A percentile compares a stretch with the other conserved stretches of the same genome.
phyloP scores from a whole-genome alignment of 2,888 invertebrate species.

The Magallana nippona region DNA sequence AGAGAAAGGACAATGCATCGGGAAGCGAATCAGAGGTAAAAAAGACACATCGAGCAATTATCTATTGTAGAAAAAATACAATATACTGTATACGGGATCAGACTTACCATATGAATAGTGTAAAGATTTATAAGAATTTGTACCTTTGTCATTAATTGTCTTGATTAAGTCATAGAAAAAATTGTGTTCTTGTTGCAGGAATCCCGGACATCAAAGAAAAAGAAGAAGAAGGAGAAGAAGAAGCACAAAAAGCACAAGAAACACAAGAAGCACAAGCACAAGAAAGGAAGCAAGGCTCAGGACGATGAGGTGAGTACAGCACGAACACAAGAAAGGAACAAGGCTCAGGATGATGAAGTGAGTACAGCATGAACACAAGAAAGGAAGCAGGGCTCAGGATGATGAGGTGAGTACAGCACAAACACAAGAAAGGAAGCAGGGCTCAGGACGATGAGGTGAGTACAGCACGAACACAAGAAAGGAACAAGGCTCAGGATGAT shows the following conservation, averaged over 20 bases:
- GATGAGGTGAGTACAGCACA: too few relatives aligned
- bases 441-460: too few relatives aligned
- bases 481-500: not conserved
- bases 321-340: too few relatives aligned
- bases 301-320: conserved; percentile 23
- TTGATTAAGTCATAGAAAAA: too few relatives aligned
- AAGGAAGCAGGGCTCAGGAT: not conserved
- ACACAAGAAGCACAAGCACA: conserved; percentile 70
- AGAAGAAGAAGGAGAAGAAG: conserved; percentile 69
- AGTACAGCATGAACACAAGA: not conserved
- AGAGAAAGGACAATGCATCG: conserved; percentile 52
- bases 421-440: too few relatives aligned
- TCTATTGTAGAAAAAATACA: too few relatives aligned
- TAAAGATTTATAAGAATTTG: too few relatives aligned
- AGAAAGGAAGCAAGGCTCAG: conserved; percentile 59
- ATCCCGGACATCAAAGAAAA: conserved; percentile 58
- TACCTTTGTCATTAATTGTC: too few relatives aligned
- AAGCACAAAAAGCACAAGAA: conserved; percentile 70
- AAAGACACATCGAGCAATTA: too few relatives aligned
- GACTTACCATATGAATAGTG: too few relatives aligned
- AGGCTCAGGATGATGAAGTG: not conserved
- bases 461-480: too few relatives aligned
- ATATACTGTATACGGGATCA: too few relatives aligned
- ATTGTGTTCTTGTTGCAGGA: not conserved
- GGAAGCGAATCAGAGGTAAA: conserved; percentile 64